phyloP scores from a whole-genome alignment of 1,140 invertebrate genomes.

The Cheumatopsyche charites region DNA sequence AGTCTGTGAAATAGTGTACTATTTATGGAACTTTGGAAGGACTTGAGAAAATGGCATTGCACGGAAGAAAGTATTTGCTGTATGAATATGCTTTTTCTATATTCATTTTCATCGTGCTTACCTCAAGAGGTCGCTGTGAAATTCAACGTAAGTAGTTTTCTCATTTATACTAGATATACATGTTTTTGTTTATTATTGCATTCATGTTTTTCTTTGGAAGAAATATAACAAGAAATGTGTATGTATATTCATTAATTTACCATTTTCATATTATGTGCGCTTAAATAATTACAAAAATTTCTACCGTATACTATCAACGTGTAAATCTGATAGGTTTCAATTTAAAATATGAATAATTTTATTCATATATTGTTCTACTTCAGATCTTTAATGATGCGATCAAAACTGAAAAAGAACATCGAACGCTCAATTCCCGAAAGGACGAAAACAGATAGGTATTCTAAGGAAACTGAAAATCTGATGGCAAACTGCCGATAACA shows the following conservation, averaged over 20 bases:
- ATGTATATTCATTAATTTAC: too few species aligned
- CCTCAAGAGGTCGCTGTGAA: constrained; percentile 30
- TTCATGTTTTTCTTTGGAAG: too few species aligned
- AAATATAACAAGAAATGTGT: too few species aligned
- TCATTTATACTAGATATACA: not conserved
- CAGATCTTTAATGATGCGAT: not conserved
- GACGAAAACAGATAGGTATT: constrained; percentile 1
- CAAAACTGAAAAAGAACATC: not conserved
- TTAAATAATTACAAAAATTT: too few species aligned
- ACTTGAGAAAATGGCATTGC: constrained; percentile 24
- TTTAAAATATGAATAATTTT: too few species aligned
- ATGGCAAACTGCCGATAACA: constrained; percentile 20
- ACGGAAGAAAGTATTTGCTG: constrained; percentile 24
- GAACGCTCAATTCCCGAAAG: not conserved
- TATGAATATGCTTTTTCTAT: constrained; percentile 23
- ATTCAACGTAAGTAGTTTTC: constrained; percentile 36
- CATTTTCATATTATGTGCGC: too few species aligned
- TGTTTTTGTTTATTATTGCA: too few species aligned
- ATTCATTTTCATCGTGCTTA: constrained; percentile 26
- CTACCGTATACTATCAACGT: too few species aligned
- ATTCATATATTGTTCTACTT: too few species aligned
- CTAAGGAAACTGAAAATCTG: constrained; percentile 6
- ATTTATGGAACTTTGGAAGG: too few species aligned
- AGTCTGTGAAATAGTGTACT: too few species aligned
- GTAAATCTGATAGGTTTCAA: too few species aligned